Conservation (phyloP, 2,113 vertebrate genomes). For the Clarias batrachus region DNA sequence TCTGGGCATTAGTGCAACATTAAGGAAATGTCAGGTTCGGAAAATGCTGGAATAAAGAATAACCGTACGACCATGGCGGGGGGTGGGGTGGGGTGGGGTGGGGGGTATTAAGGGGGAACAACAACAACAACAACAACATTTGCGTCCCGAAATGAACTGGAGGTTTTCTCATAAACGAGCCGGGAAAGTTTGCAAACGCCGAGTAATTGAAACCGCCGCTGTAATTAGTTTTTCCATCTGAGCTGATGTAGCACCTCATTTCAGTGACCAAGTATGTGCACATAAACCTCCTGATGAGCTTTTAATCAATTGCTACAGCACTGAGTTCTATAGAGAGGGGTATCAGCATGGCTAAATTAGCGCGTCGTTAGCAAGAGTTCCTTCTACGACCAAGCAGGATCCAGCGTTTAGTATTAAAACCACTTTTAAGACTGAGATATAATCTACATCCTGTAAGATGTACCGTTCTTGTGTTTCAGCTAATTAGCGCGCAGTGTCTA, state of each 20-base stretch:
- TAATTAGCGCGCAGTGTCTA: background rate
- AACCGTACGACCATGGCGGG: background rate
- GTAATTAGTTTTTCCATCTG: constrained; percentile 33
- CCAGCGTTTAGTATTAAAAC: background rate
- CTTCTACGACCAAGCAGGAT: background rate
- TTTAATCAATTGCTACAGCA: background rate
- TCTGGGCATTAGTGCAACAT: constrained; percentile 31
- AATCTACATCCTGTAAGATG: background rate
- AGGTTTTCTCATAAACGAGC: constrained; percentile 24
- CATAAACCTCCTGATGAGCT: constrained; percentile 21
- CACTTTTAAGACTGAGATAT: background rate
- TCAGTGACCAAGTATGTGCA: background rate
- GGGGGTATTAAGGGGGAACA: too few relatives aligned
- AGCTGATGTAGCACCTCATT: constrained; percentile 23
- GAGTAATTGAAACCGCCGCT: constrained; percentile 17
- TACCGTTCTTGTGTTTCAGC: background rate
- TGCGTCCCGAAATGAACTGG: background rate
- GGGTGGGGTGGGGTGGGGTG: too few relatives aligned
- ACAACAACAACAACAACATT: constrained; percentile 4
- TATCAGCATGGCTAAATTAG: background rate
- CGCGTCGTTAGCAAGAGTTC: background rate
- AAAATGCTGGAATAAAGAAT: constrained; percentile 33
- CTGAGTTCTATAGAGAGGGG: background rate
- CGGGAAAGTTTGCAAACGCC: constrained; percentile 12
- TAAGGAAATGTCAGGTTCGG: constrained; percentile 38